These are phyloP conservation scores for Pangasius krempfi DNA, from an alignment of 2,797 vertebrate species.

Conservation along the genomic window DNA sequence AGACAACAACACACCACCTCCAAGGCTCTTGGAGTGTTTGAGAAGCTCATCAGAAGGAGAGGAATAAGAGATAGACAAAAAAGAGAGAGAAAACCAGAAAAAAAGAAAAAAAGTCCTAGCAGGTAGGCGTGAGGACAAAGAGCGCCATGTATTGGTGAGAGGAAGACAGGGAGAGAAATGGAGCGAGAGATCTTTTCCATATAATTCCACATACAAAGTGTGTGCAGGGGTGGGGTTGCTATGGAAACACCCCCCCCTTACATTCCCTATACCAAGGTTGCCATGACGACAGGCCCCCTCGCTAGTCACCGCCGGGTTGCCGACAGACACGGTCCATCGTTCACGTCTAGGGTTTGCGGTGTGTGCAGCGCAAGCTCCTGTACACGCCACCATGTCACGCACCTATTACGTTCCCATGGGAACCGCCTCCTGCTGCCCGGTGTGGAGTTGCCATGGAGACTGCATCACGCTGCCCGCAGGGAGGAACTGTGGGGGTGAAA, in stretches of 20 bases:
- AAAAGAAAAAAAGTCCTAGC: neutral
- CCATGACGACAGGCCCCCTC: conserved; percentile 46
- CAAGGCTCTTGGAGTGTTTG: neutral
- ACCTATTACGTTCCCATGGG: conserved; percentile 73
- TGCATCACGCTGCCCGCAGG: conserved; percentile 39
- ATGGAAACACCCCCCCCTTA: conserved; percentile 70
- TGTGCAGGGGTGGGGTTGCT: conserved; percentile 63
- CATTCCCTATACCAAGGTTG: conserved; percentile 54
- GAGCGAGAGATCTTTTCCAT: conserved; percentile 14
- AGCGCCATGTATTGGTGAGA: conserved; percentile 7
- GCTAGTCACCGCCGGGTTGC: conserved; percentile 48
- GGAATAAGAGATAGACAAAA: neutral
- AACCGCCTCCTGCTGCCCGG: conserved; percentile 58
- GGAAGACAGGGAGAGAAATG: neutral
- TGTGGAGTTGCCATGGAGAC: conserved; percentile 71
- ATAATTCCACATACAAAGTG: conserved; percentile 34
- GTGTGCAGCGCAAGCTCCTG: conserved; percentile 29
- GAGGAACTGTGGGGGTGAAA: conserved; percentile 53
- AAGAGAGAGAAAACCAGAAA: neutral
- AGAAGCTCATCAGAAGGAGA: neutral
- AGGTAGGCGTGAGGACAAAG: conserved; percentile 12
- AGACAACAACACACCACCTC: neutral
- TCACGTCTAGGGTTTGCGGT: conserved; percentile 5
- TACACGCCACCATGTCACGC: conserved; percentile 61
- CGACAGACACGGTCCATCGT: conserved; percentile 44